phyloP scores from a whole-genome alignment of 2,888 invertebrate genomes.

The Boloria selene region DNA sequence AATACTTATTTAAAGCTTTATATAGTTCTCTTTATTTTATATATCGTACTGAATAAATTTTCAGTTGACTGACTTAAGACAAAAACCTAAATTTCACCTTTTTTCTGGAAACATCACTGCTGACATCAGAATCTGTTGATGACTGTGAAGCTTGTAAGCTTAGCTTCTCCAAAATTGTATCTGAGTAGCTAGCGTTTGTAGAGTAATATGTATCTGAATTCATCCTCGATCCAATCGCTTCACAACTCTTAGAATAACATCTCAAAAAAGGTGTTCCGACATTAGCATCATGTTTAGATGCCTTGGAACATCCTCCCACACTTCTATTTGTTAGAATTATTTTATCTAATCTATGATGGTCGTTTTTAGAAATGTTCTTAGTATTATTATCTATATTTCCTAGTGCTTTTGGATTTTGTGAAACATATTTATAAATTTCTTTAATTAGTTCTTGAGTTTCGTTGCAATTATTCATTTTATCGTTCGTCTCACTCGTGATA shows the following conservation, averaged over 20 bases:
- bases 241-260: constrained; percentile 71
- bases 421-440: constrained; percentile 71
- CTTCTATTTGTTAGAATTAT: constrained; percentile 56
- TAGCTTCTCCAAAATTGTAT: constrained; percentile 63
- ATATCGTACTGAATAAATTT: background rate
- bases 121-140: constrained; percentile 52
- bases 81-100: constrained; percentile 47
- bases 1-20: background rate
- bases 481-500: constrained; percentile 44
- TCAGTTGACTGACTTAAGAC: background rate
- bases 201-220: constrained; percentile 50
- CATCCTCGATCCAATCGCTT: constrained; percentile 62
- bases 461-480: constrained; percentile 40
- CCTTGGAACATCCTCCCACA: constrained; percentile 54
- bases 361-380: constrained; percentile 13
- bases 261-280: constrained; percentile 62
- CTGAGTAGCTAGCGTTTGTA: constrained; percentile 62
- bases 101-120: constrained; percentile 45
- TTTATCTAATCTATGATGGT: constrained; percentile 32
- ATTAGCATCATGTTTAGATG: constrained; percentile 59
- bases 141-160: constrained; percentile 58
- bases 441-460: constrained; percentile 71
- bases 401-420: constrained; percentile 51
- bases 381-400: constrained; percentile 43
- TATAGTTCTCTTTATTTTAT: background rate